Evolutionary conservation across 2,888 invertebrate genomes (phyloP).

Genomic region (Ochropleura plecta): DNA sequence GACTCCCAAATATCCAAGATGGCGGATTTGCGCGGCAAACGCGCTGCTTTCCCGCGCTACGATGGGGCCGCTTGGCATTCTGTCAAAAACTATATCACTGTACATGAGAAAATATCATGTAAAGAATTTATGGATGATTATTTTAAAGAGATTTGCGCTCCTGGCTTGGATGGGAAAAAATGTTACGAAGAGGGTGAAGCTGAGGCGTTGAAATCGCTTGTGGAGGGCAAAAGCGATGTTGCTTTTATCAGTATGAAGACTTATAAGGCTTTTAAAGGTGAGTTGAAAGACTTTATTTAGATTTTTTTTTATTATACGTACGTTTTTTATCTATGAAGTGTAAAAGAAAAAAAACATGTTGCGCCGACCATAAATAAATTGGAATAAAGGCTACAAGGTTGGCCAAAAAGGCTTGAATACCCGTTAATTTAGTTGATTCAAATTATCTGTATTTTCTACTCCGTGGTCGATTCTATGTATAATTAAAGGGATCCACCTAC

Average conservation of each 20-base stretch:
- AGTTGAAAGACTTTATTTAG: background rate
- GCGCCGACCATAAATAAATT: too few species aligned
- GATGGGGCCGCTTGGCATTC: constrained; percentile 93
- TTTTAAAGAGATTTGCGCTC: constrained; percentile 93
- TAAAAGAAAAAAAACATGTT: too few species aligned
- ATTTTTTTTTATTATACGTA: background rate
- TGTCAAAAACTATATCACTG: constrained; percentile 84
- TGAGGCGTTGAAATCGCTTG: constrained; percentile 92
- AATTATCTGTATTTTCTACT: background rate
- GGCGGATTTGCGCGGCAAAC: constrained; percentile 92
- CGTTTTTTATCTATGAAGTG: too few species aligned
- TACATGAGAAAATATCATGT: constrained; percentile 83
- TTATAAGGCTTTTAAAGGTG: constrained; percentile 90
- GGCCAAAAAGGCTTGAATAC: background rate
- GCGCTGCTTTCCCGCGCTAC: constrained; percentile 95
- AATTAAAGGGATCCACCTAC: too few species aligned
- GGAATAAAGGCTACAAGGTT: too few species aligned
- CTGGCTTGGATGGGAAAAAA: constrained; percentile 78
- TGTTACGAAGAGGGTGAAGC: constrained; percentile 90
- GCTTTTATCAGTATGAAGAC: constrained; percentile 93
- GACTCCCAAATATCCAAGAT: constrained; percentile 90
- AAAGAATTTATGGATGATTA: constrained; percentile 87
- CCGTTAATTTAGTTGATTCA: background rate
- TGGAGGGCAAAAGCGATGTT: constrained; percentile 93
- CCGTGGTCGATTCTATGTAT: background rate